These are phyloP conservation scores for Scaptomyza reducta DNA, from an alignment of 2,888 invertebrate genomes.

Conservation along the genomic window DNA sequence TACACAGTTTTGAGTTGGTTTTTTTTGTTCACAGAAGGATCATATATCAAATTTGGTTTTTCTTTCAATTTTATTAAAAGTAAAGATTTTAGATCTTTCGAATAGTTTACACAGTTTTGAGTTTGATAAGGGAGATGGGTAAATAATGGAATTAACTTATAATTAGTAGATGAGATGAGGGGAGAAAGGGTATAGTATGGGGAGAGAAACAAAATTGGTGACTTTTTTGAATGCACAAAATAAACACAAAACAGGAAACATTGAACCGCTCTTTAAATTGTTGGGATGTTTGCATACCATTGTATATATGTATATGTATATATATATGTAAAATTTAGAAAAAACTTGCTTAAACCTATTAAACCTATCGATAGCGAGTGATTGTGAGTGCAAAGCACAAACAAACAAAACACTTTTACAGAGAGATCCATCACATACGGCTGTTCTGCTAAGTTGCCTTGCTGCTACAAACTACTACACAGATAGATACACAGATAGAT, in stretches of 20 bases:
- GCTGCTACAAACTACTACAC: slow-evolving; percentile 51
- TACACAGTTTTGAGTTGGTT: slow-evolving; percentile 13
- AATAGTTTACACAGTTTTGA: slow-evolving; percentile 11
- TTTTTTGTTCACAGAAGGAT: slow-evolving; percentile 40
- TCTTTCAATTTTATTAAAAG: slow-evolving; percentile 66
- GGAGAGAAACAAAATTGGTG: slow-evolving; percentile 16
- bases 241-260: slow-evolving; percentile 75
- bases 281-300: slow-evolving; percentile 70
- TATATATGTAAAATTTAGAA: slow-evolving; percentile 53
- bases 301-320: slow-evolving; percentile 24
- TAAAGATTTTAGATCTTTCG: slow-evolving; percentile 26
- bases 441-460: slow-evolving; percentile 67
- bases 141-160: slow-evolving; percentile 4
- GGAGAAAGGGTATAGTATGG: not conserved
- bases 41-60: slow-evolving; percentile 39
- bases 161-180: slow-evolving; percentile 1
- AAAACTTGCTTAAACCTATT: slow-evolving; percentile 58
- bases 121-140: not conserved
- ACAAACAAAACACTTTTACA: slow-evolving; percentile 57
- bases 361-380: slow-evolving; percentile 53
- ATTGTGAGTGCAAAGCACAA: slow-evolving; percentile 35
- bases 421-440: slow-evolving; percentile 78
- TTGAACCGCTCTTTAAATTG: slow-evolving; percentile 75
- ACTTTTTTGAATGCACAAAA: slow-evolving; percentile 63
- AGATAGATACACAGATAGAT: slow-evolving; percentile 49